Evolutionary conservation across 2,113 vertebrate species (phyloP).

Genomic region (Fukomys damarensis): DNA sequence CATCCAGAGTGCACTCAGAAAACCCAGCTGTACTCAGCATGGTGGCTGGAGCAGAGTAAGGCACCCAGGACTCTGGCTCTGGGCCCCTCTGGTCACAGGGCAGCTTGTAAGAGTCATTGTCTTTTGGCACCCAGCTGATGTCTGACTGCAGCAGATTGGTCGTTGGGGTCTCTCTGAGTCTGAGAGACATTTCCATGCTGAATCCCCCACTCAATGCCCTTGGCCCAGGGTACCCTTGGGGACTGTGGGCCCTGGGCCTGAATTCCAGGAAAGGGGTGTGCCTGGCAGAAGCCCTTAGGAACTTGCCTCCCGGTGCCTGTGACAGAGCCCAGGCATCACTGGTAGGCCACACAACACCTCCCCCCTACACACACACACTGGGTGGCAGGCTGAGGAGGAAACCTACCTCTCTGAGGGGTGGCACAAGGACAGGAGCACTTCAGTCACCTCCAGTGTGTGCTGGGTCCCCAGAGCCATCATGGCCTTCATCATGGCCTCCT

Average conservation of each 20-base stretch:
- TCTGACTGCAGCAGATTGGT: fast-evolving
- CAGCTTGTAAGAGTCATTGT: fast-evolving
- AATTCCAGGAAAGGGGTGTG: too few relatives aligned
- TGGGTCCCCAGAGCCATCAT: background rate
- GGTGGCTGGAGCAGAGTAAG: fast-evolving
- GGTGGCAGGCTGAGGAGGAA: too few relatives aligned
- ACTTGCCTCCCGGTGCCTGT: too few relatives aligned
- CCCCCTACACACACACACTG: too few relatives aligned
- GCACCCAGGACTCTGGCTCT: background rate
- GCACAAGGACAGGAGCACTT: conserved; percentile 60
- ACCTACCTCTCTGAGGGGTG: conserved; percentile 59
- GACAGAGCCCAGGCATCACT: fast-evolving
- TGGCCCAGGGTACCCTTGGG: background rate
- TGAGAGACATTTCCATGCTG: background rate
- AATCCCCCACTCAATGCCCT: background rate
- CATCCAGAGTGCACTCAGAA: background rate
- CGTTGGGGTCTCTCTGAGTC: background rate
- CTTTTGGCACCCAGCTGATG: background rate
- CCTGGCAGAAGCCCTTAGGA: fast-evolving
- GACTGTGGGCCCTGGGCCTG: too few relatives aligned
- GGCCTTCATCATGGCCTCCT: background rate
- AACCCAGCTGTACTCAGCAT: background rate
- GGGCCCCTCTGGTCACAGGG: background rate
- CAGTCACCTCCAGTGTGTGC: conserved; percentile 15
- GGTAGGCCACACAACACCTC: too few relatives aligned